phyloP scores from a whole-genome alignment of 1,140 invertebrate genomes.

The Drosophila cardini region DNA sequence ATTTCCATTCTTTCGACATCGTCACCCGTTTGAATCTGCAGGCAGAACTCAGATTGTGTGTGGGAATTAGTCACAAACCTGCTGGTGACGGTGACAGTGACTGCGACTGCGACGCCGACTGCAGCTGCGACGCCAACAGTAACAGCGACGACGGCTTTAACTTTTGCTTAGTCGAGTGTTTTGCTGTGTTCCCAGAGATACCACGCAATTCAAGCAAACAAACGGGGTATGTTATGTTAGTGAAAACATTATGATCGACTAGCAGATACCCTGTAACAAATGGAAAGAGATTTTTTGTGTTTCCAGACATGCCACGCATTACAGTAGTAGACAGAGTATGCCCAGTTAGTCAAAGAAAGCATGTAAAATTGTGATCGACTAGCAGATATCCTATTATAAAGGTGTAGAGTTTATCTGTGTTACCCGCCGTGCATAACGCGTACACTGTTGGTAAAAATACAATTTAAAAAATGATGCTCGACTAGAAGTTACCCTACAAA shows the following conservation, averaged over 20 bases:
- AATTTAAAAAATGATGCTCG: no score
- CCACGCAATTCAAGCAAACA: not conserved
- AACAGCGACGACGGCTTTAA: slow-evolving; percentile 12
- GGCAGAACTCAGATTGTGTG: slow-evolving; percentile 27
- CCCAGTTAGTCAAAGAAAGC: no score
- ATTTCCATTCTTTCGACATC: slow-evolving; percentile 28
- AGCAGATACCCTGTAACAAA: not conserved
- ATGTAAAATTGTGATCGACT: no score
- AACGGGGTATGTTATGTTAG: slow-evolving; percentile 10
- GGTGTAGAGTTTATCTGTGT: no score
- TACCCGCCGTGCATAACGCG: no score
- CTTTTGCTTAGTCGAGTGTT: slow-evolving; percentile 20
- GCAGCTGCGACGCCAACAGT: not conserved
- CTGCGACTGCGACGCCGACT: not conserved
- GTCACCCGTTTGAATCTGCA: slow-evolving; percentile 45
- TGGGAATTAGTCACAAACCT: slow-evolving; percentile 79
- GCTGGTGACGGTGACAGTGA: slow-evolving; percentile 28
- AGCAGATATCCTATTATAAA: no score
- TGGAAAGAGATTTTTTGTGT: no score
- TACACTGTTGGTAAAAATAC: no score
- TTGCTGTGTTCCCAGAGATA: slow-evolving; percentile 11
- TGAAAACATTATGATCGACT: not conserved
- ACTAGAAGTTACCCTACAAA: no score
- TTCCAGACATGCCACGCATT: no score
- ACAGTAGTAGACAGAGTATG: no score